Evolutionary conservation across 35 echinoderm and acorn worm species (phyloP).

Genomic region (Ptychodera flava): DNA sequence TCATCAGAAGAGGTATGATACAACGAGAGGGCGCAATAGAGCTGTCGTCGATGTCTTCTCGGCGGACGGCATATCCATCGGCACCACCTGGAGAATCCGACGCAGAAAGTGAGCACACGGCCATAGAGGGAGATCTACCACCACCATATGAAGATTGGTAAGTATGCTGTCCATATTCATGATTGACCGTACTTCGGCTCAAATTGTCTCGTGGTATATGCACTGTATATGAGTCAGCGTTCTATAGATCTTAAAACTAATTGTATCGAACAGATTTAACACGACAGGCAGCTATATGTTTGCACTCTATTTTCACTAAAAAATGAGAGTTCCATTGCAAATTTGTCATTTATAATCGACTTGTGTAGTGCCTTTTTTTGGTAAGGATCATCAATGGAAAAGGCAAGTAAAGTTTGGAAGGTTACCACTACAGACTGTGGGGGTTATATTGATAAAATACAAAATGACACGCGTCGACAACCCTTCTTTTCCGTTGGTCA

Average conservation of each 20-base stretch:
- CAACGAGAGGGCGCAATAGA: not conserved
- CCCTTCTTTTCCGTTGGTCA: no score
- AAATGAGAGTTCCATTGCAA: no score
- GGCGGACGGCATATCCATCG: not conserved
- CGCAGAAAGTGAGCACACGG: not conserved
- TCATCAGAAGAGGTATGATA: not conserved
- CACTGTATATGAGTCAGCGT: no score
- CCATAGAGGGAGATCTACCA: not conserved
- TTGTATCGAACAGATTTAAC: not conserved
- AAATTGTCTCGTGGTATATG: no score
- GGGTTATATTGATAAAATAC: no score
- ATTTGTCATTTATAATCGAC: no score
- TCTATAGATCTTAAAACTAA: not conserved
- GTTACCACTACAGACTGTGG: no score
- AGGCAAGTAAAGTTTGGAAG: no score
- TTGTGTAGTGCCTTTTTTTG: no score
- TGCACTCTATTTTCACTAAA: not conserved
- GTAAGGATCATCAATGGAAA: no score
- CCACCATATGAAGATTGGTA: not conserved
- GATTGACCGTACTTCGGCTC: no score
- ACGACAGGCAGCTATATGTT: not conserved
- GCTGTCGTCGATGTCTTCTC: not conserved
- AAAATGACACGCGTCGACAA: no score
- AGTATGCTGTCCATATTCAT: not conserved
- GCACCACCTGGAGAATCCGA: not conserved